Percentiles rank a stretch among this genome's conserved stretches.
Conservation (phyloP, 1,140 invertebrate genomes). For the Drosophila kepulauana region DNA sequence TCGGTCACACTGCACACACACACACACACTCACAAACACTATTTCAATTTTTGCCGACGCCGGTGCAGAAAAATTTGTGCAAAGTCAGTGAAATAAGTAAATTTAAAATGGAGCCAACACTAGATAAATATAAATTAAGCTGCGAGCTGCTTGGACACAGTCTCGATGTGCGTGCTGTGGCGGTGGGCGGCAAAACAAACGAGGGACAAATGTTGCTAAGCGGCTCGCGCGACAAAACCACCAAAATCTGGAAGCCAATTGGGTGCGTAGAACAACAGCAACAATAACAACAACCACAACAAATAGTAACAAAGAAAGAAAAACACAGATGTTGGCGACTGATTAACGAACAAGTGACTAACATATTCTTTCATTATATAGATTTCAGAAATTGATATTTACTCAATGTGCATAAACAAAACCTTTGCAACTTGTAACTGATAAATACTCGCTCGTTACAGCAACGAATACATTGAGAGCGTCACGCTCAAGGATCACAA, state of each 20-base stretch:
- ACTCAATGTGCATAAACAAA: not conserved
- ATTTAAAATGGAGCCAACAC: slow-evolving; percentile 64
- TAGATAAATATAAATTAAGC: slow-evolving; percentile 90
- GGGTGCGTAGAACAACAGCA: slow-evolving; percentile 86
- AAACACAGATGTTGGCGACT: too few relatives aligned
- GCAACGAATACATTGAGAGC: slow-evolving; percentile 87
- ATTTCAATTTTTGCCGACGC: slow-evolving; percentile 11
- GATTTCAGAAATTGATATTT: too few relatives aligned
- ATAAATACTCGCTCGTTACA: slow-evolving; percentile 72
- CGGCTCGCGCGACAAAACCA: slow-evolving; percentile 94
- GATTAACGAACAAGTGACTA: too few relatives aligned
- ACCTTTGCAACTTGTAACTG: not conserved
- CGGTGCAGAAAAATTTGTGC: slow-evolving; percentile 42
- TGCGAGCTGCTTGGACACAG: slow-evolving; percentile 91
- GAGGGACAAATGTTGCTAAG: slow-evolving; percentile 91
- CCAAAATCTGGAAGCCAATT: slow-evolving; percentile 92
- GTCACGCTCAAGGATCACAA: slow-evolving; percentile 92
- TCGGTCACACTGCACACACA: not conserved
- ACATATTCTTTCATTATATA: too few relatives aligned
- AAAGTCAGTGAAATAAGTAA: slow-evolving; percentile 36
- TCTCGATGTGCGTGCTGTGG: slow-evolving; percentile 92
- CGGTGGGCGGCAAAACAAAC: slow-evolving; percentile 89
- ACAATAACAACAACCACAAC: not conserved
- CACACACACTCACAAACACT: not conserved
- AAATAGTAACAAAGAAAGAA: not conserved